phyloP scores from a whole-genome alignment of 2,113 vertebrate genomes.

The Nothocercus julius region DNA sequence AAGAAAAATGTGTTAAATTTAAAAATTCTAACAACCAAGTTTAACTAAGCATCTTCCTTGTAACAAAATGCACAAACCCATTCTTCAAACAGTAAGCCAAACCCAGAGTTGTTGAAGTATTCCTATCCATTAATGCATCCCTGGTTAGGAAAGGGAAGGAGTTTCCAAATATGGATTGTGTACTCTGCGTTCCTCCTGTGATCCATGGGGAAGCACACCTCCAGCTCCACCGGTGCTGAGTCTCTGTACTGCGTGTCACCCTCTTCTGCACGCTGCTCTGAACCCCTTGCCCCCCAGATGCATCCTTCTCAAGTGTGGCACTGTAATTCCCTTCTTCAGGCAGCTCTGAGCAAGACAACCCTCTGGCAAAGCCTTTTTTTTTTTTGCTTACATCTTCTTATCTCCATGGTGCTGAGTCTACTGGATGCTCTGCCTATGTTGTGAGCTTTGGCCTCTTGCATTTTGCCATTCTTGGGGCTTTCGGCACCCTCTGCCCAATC shows the following conservation, averaged over 20 bases:
- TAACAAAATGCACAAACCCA: background rate
- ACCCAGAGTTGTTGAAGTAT: background rate
- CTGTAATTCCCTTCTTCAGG: background rate
- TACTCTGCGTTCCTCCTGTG: background rate
- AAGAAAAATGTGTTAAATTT: background rate
- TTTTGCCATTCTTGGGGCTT: background rate
- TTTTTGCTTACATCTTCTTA: background rate
- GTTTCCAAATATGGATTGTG: background rate
- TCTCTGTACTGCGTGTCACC: background rate
- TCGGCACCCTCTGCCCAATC: background rate
- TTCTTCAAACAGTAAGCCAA: background rate
- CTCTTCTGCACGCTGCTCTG: background rate
- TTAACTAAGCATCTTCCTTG: background rate
- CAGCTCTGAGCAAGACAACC: background rate
- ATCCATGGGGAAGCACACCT: background rate
- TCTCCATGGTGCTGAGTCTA: rapidly evolving
- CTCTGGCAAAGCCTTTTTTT: background rate
- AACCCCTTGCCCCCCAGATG: background rate
- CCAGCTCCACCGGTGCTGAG: background rate
- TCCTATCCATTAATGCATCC: background rate
- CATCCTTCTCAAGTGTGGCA: background rate
- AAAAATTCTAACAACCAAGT: background rate
- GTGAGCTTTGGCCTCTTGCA: background rate
- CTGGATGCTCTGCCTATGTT: background rate
- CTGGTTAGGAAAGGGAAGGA: background rate